Evolutionary conservation across 2,888 invertebrate species (phyloP).

Genomic region (Ptychoptera albimana): DNA sequence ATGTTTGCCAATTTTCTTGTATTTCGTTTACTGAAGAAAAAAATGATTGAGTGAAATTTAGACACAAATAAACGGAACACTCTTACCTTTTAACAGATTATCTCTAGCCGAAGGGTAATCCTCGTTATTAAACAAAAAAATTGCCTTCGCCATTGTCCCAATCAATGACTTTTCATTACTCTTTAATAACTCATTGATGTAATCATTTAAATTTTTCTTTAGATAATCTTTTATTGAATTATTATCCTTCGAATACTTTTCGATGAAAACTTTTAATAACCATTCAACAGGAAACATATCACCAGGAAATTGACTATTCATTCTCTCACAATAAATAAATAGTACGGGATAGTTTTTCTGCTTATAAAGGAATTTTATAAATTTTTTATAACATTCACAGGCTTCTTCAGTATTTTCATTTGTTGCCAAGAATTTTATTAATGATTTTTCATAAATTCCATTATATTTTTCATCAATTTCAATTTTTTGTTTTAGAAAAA

Average conservation of each 20-base stretch:
- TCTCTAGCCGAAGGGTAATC: constrained; percentile 40
- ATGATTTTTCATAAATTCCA: not conserved
- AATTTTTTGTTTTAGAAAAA: constrained; percentile 16
- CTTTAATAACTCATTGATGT: constrained; percentile 35
- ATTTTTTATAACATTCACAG: constrained; percentile 18
- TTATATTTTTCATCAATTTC: constrained; percentile 9
- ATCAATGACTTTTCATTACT: constrained; percentile 43
- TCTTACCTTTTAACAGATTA: constrained; percentile 22
- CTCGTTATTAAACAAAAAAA: constrained; percentile 34
- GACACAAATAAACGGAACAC: too few relatives aligned
- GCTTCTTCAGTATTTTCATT: constrained; percentile 11
- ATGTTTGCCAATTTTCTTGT: constrained; percentile 31
- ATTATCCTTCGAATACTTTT: constrained; percentile 19
- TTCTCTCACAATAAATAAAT: constrained; percentile 30
- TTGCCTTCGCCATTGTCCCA: constrained; percentile 43
- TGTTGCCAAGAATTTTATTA: not conserved
- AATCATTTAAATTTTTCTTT: constrained; percentile 31
- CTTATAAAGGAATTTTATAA: constrained; percentile 24
- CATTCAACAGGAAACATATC: constrained; percentile 39
- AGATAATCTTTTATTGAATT: constrained; percentile 12
- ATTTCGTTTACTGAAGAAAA: constrained; percentile 18
- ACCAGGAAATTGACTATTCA: constrained; percentile 33
- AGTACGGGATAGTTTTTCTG: constrained; percentile 28
- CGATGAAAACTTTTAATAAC: constrained; percentile 43
- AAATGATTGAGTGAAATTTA: too few relatives aligned